A percentile compares a stretch with the other conserved stretches of the same genome.
These are phyloP conservation scores for Myotis myotis DNA, from an alignment of 2,797 vertebrate genomes.

Conservation along the genomic window DNA sequence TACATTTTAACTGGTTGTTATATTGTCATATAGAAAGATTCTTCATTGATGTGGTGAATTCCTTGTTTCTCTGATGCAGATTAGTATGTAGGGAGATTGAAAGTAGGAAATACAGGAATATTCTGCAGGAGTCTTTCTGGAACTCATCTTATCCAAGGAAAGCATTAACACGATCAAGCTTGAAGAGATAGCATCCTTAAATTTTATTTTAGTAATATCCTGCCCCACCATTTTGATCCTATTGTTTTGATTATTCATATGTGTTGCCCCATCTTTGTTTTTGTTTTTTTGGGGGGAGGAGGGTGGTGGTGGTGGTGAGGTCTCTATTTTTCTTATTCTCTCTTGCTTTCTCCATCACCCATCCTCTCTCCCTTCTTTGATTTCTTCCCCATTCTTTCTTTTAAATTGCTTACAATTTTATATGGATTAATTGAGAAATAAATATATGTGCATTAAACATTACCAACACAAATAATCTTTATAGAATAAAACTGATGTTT, in stretches of 20 bases:
- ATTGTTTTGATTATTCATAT: background rate
- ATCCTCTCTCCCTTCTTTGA: background rate
- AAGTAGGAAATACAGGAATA: background rate
- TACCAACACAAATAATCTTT: background rate
- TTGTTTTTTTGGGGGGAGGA: background rate
- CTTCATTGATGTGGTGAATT: background rate
- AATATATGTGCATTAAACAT: background rate
- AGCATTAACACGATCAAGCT: background rate
- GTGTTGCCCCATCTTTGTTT: background rate
- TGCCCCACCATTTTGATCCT: background rate
- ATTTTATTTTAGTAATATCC: background rate
- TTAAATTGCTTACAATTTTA: background rate
- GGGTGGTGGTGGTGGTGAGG: background rate
- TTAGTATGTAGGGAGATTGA: background rate
- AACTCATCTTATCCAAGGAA: background rate
- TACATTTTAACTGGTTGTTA: background rate
- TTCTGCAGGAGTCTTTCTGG: background rate
- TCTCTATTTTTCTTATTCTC: background rate
- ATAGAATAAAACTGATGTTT: background rate
- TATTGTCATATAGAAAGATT: background rate
- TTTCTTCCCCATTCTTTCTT: background rate
- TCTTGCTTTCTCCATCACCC: background rate
- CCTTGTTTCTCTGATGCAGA: background rate
- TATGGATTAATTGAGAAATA: background rate
- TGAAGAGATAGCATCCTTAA: background rate